Conservation (phyloP, 2,797 vertebrate species). For the Odontamblyopus lacepedii region DNA sequence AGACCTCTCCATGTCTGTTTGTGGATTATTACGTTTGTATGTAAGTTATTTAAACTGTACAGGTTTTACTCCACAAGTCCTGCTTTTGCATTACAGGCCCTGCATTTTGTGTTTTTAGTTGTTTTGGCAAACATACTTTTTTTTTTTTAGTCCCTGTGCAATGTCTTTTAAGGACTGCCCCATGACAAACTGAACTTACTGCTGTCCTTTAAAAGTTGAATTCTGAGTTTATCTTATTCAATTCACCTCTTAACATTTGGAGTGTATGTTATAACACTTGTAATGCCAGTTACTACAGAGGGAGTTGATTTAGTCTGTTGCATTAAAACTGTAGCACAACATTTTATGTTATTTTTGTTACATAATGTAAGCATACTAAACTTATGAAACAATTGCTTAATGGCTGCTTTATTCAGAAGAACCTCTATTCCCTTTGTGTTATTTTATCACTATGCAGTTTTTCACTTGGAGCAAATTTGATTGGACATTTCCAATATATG, state of each 20-base stretch:
- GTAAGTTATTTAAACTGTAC: neutral
- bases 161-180: neutral
- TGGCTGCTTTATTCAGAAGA: neutral
- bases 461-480: no score
- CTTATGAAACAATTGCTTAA: neutral
- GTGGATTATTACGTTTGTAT: neutral
- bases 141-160: neutral
- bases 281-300: neutral
- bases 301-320: constrained; percentile 5
- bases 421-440: neutral
- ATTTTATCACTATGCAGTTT: neutral
- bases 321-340: constrained; percentile 3
- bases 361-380: constrained; percentile 4
- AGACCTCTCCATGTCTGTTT: neutral
- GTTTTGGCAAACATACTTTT: neutral
- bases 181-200: neutral
- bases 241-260: neutral
- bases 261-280: neutral
- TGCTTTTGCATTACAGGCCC: neutral
- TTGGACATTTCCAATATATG: no score
- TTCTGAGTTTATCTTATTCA: neutral
- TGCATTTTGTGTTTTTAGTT: neutral
- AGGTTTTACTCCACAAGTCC: neutral
- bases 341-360: neutral
- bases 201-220: neutral